Evolutionary conservation across 2,113 vertebrate genomes (phyloP), one percentile per base, ranked within the genome.

Genomic region (Emydura subglobosa): DNA sequence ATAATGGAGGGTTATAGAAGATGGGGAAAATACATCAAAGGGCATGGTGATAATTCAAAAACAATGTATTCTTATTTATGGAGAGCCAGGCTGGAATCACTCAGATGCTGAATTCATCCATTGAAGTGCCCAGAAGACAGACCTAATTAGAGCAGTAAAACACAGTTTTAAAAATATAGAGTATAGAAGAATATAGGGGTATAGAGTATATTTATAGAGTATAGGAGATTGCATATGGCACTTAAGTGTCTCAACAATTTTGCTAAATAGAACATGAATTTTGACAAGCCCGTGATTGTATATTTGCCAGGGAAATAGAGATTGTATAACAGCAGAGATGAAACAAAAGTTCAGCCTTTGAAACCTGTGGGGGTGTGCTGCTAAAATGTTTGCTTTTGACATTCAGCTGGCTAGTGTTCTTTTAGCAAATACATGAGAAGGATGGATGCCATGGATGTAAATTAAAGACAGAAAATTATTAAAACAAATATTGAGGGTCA

Each of bases 241-340:
- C 91, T 88, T 96, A 96, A 95, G 94, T 94, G 93, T 94, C 85
- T 92, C 16, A 1, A 96, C 87, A 92, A 90, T 96, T 95, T 95
- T 96, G 93, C 91, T 97, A 97, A 96, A 97, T 88, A 96, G 96
- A 90, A 89, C 87, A 96, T 86, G 81, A 91, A 96, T 97, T 97
- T 97, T 96, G 94, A 97, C 81, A 97, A 98, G 97, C 82, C 86
- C 54, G 50, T 96, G 95, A 89, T 94, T 96, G 93, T 94, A 96
- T 97, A 93, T 95, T 97, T 96, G 94, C 79, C 96, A 94, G 85
- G 97, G 95, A 98, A 97, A 98, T 96, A 95, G 54, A 76, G 93
- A 92, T 96, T 97, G 93, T 95, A 54, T 96, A 97, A 97, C 94
- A 96, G 97, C 93, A 97, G 92, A 97, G 90, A 93, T 95, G 85